phyloP scores from a whole-genome alignment of 2,797 vertebrate species.

The Saguinus oedipus region DNA sequence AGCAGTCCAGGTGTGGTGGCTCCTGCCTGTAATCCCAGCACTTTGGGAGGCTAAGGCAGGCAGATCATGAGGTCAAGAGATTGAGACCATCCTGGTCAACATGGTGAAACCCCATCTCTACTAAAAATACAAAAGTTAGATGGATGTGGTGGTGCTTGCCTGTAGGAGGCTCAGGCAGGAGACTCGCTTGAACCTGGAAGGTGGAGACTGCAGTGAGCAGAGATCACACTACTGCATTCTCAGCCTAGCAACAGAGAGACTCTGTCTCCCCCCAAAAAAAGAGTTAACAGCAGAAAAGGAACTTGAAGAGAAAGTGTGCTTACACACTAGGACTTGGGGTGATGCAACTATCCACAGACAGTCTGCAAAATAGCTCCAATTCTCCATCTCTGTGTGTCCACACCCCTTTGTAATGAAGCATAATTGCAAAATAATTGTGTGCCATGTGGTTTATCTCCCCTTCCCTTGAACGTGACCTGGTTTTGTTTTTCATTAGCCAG shows the following conservation, averaged over 20 bases:
- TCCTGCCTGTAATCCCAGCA: background rate
- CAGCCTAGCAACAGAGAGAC: background rate
- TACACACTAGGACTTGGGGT: background rate
- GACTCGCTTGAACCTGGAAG: background rate
- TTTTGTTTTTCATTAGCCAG: background rate
- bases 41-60: background rate
- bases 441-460: background rate
- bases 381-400: background rate
- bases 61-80: background rate
- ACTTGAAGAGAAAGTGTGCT: constrained; percentile 9
- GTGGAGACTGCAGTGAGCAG: background rate
- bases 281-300: background rate
- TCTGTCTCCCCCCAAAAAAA: background rate
- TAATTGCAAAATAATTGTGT: background rate
- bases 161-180: background rate
- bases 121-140: background rate
- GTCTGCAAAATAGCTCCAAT: background rate
- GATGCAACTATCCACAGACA: background rate
- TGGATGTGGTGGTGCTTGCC: accelerated
- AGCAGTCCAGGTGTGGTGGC: background rate
- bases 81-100: background rate
- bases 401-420: background rate
- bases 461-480: background rate
- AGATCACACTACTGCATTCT: too few relatives aligned
- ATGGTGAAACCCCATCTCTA: accelerated